Conservation (phyloP, 2,797 vertebrate genomes). For the Helicolenus hilgendorfi region DNA sequence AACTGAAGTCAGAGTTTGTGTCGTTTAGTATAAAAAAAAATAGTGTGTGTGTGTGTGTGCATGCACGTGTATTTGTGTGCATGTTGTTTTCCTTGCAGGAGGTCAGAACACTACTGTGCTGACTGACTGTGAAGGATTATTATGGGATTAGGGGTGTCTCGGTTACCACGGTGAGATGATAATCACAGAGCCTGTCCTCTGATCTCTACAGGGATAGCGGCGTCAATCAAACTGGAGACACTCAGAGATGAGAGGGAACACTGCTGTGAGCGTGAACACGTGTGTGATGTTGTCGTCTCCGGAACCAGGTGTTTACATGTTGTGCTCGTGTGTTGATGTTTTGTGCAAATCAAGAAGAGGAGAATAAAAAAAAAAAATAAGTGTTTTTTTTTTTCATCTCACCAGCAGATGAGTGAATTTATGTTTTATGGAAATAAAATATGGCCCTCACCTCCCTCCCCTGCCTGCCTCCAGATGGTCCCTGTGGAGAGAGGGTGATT, state of each 20-base stretch:
- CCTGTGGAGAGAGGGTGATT: constrained; percentile 90
- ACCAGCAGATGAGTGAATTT: constrained; percentile 73
- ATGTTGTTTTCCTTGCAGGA: constrained; percentile 69
- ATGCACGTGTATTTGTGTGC: constrained; percentile 16
- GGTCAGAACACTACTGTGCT: constrained; percentile 71
- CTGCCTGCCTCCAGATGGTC: constrained; percentile 89
- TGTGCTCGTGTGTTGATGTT: constrained; percentile 27
- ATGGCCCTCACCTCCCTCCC: constrained; percentile 65
- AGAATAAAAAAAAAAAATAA: not conserved
- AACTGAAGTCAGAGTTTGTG: not conserved
- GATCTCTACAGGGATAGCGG: constrained; percentile 81
- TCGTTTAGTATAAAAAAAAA: not conserved
- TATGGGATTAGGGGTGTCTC: constrained; percentile 85
- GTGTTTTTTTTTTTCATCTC: not conserved
- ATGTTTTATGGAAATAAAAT: constrained; percentile 84
- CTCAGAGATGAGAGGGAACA: constrained; percentile 66
- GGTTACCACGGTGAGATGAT: constrained; percentile 84
- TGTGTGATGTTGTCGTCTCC: constrained; percentile 45
- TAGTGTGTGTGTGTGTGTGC: not conserved
- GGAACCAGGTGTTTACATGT: constrained; percentile 15
- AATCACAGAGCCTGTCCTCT: constrained; percentile 86
- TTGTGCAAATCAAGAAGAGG: constrained; percentile 33
- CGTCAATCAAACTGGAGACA: constrained; percentile 81
- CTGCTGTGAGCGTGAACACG: constrained; percentile 60
- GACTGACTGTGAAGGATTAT: constrained; percentile 82